Conservation (phyloP, 2,888 invertebrate genomes). For the Tenodera sinensis region DNA sequence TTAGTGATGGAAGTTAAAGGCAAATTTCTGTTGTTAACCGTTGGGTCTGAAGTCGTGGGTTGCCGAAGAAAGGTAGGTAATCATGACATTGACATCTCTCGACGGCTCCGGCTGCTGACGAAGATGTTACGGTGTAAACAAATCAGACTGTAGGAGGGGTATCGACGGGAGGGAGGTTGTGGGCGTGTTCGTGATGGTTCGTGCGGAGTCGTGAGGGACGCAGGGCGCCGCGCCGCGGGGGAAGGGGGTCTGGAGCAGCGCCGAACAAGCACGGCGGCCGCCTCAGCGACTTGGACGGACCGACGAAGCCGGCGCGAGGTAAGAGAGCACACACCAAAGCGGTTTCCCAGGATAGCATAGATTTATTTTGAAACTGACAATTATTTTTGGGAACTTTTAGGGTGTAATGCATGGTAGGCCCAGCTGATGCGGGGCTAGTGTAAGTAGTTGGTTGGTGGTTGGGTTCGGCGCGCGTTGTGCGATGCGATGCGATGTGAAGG, state of each 20-base stretch:
- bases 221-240: conserved; percentile 13
- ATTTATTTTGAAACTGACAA: conserved; percentile 35
- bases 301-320: conserved; percentile 29
- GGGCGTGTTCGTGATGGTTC: conserved; percentile 10
- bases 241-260: conserved; percentile 25
- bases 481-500: neutral
- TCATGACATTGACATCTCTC: conserved; percentile 18
- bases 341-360: conserved; percentile 34
- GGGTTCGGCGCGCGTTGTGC: conserved; percentile 18
- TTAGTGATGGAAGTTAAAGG: no score
- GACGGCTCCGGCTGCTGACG: neutral
- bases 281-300: conserved; percentile 31
- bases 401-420: conserved; percentile 32
- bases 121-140: neutral
- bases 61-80: neutral
- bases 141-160: neutral
- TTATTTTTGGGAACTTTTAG: conserved; percentile 35
- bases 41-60: neutral
- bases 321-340: conserved; percentile 22
- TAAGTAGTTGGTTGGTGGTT: conserved; percentile 18
- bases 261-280: conserved; percentile 25
- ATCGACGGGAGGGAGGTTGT: neutral
- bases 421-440: conserved; percentile 17
- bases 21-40: neutral
- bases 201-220: conserved; percentile 12